A percentile compares a stretch with the other conserved stretches of the same genome.
These are phyloP conservation scores for Cosmorhoe ocellata DNA, from an alignment of 2,888 invertebrate species.

Conservation along the genomic window DNA sequence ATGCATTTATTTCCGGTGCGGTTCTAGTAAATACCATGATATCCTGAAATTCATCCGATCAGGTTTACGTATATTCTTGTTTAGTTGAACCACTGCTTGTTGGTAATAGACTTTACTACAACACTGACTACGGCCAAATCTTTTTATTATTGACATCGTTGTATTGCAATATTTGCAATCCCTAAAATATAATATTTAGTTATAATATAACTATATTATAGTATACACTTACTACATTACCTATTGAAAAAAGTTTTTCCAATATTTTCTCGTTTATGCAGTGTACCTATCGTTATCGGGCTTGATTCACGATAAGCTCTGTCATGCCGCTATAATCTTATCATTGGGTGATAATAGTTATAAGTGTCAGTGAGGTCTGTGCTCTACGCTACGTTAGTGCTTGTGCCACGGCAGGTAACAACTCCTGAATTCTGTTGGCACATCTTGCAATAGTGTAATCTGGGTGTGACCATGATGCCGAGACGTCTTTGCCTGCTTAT, in stretches of 20 bases:
- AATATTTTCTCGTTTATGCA: constrained; percentile 64
- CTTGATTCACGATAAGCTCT: constrained; percentile 77
- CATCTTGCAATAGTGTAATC: constrained; percentile 46
- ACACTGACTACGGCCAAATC: too few species aligned
- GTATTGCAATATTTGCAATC: constrained; percentile 14
- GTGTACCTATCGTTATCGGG: constrained; percentile 68
- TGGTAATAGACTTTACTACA: too few species aligned
- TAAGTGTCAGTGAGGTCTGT: constrained; percentile 80
- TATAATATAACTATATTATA: neutral
- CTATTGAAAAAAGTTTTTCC: constrained; percentile 54
- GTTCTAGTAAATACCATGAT: constrained; percentile 16
- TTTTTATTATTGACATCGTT: neutral
- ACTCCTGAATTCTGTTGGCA: constrained; percentile 57
- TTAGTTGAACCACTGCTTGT: too few species aligned
- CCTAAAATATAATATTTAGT: too few species aligned
- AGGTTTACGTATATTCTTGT: neutral
- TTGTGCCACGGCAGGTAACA: constrained; percentile 62
- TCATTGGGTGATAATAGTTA: constrained; percentile 79
- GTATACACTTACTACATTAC: neutral
- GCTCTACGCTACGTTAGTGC: constrained; percentile 65
- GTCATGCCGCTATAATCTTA: constrained; percentile 77
- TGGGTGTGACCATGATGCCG: constrained; percentile 61
- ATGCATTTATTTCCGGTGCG: constrained; percentile 31
- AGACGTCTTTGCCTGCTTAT: constrained; percentile 57
- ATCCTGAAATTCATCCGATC: constrained; percentile 5